Evolutionary conservation across 2,113 vertebrate species (phyloP), one percentile per base, ranked within the genome.

Genomic region (Sander vitreus): DNA sequence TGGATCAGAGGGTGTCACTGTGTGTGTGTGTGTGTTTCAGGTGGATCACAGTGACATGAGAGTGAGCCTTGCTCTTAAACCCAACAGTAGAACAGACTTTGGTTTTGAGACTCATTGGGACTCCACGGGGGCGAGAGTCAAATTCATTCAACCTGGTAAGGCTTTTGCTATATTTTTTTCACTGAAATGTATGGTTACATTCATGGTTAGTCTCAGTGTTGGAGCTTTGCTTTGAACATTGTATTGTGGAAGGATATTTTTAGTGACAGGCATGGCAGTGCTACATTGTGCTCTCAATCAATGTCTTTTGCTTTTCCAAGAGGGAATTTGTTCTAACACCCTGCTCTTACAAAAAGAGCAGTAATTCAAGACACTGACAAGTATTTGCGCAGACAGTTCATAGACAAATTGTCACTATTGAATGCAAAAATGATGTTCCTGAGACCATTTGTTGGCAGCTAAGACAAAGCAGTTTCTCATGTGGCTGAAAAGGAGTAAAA

Each of bases 11-110:
- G 92, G 96, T 96, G 93, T 25, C 25, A 25, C 27, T 97, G 39
- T 43, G 58, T 76, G 14, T 69, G 62, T 80, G 59, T 64, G 73
- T 80, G 74, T 67, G 54, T 57, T 83, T 84, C 95, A 99, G 98
- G 95, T 95, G 81, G 96, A 94, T 94, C 96, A 96, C 95, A 96
- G 96, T 86, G 96, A 98, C 94, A 93, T 97, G 97, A 96, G 97
- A 95, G 96, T 99, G 93, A 97, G 96, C 94, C 96, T 99, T 86
- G 96, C 96, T 93, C 96, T 99, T 90, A 97, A 93, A 89, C 96
- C 97, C 43, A 96, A 96, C 93, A 96, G 95, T 67, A 75, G 93
- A 84, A 91, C 88, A 80, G 96, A 95, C 96, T 99, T 99, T 93
- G 98, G 98, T 75, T 97, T 99, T 93, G 96, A 96, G 87, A 94